A percentile compares a stretch with the other conserved stretches of the same genome.
Conservation (phyloP, 2,113 vertebrate species). For the Cepphus grylle region DNA sequence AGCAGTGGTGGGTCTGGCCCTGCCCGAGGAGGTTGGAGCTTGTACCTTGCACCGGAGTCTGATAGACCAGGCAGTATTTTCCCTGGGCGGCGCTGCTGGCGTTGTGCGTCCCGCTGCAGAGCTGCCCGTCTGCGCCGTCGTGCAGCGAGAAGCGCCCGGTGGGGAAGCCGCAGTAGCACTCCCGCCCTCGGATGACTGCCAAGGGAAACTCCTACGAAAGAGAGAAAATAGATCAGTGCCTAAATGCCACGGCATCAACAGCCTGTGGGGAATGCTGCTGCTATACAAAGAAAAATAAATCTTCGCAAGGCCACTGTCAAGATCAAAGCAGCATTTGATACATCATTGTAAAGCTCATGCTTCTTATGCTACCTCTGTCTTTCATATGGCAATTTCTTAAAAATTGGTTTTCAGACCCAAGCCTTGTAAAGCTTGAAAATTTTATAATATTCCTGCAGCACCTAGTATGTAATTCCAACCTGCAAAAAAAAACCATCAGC, state of each 20-base stretch:
- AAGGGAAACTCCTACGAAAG: slow-evolving; percentile 84
- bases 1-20: not conserved
- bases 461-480: not conserved
- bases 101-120: slow-evolving; percentile 61
- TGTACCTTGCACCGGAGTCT: slow-evolving; percentile 91
- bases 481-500: not conserved
- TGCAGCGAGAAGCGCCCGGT: slow-evolving; percentile 77
- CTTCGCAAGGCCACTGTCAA: not conserved
- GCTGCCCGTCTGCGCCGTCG: slow-evolving; percentile 53
- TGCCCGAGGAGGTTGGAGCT: fast-evolving
- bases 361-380: not conserved
- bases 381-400: not conserved
- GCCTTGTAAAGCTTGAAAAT: not conserved
- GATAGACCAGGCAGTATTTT: slow-evolving; percentile 82
- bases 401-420: not conserved
- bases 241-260: not conserved
- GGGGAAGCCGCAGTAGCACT: slow-evolving; percentile 86
- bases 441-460: not conserved
- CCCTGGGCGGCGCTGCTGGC: not conserved
- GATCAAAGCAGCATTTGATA: not conserved
- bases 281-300: not conserved
- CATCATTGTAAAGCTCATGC: not conserved
- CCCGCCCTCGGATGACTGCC: slow-evolving; percentile 78
- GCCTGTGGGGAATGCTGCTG: not conserved
- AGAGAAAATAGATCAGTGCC: not conserved